Conservation (phyloP, 2,797 vertebrate species). For the Pempheris klunzingeri region DNA sequence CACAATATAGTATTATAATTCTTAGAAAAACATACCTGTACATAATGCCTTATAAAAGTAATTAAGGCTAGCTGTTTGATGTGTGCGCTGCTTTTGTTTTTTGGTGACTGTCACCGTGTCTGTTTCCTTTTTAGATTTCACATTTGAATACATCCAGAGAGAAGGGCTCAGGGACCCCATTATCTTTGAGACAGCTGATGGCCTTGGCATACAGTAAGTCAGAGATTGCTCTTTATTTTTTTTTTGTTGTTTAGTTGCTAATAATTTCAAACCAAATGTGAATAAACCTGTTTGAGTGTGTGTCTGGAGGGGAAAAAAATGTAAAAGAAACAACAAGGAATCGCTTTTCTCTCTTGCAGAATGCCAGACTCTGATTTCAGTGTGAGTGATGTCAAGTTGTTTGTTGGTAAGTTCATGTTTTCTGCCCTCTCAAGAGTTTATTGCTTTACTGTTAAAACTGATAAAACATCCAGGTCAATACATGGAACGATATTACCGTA, state of each 20-base stretch:
- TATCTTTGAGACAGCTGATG: slow-evolving; percentile 93
- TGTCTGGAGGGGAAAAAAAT: neutral
- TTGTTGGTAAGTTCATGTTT: slow-evolving; percentile 89
- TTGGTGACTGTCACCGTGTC: neutral
- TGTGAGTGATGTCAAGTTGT: slow-evolving; percentile 95
- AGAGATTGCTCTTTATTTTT: neutral
- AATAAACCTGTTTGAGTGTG: neutral
- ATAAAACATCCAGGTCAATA: neutral
- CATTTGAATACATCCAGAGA: slow-evolving; percentile 95
- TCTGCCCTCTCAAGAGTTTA: neutral
- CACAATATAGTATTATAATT: neutral
- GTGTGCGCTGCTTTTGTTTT: neutral
- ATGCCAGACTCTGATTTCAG: slow-evolving; percentile 96
- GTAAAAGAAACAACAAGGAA: neutral
- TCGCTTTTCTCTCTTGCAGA: slow-evolving; percentile 79
- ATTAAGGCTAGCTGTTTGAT: neutral
- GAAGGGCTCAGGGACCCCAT: slow-evolving; percentile 95
- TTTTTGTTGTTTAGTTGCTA: neutral
- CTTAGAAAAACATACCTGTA: neutral
- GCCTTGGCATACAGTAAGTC: slow-evolving; percentile 95
- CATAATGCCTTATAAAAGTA: neutral
- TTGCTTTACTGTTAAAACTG: neutral
- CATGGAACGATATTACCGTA: neutral
- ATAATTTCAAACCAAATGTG: neutral
- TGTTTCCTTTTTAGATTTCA: slow-evolving; percentile 89